Evolutionary conservation across 1,140 invertebrate genomes (phyloP).

Genomic region (Schlechtendalia chinensis): DNA sequence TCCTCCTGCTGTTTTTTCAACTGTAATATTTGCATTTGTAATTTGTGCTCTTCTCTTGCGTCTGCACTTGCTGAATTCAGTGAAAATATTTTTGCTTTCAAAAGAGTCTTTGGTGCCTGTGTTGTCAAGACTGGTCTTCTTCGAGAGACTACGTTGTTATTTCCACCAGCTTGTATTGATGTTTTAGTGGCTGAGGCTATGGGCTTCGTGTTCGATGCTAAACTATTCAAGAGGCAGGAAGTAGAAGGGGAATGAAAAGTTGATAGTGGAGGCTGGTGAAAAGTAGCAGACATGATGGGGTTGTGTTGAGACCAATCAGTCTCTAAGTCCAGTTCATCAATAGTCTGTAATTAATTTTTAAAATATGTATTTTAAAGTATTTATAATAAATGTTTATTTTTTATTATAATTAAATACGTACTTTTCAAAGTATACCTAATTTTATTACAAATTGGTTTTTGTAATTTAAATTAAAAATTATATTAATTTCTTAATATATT

Average conservation of each 20-base stretch:
- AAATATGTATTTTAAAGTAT: too few species aligned
- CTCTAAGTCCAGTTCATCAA: too few species aligned
- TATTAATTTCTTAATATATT: too few species aligned
- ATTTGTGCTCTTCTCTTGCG: conserved; percentile 23
- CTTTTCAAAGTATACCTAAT: too few species aligned
- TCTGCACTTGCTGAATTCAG: too few species aligned
- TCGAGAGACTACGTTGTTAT: conserved; percentile 11
- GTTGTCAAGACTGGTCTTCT: conserved; percentile 10
- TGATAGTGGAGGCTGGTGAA: conserved; percentile 9
- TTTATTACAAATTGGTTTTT: too few species aligned
- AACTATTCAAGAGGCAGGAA: neutral
- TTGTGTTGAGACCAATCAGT: conserved; percentile 24
- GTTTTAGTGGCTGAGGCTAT: neutral
- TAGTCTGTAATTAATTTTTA: too few species aligned
- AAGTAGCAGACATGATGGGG: conserved; percentile 10
- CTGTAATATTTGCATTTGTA: conserved; percentile 26
- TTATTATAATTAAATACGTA: too few species aligned
- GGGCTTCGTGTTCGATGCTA: neutral
- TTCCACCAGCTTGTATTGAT: neutral
- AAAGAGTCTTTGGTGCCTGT: neutral
- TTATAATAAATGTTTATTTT: too few species aligned
- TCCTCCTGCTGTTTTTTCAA: neutral
- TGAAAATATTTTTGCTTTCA: conserved; percentile 3
- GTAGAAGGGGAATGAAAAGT: neutral
- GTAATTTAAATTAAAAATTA: too few species aligned